Percentiles rank a stretch among this genome's conserved stretches.
Conservation (phyloP, 2,888 invertebrate species). For the Drosophila cognata region DNA sequence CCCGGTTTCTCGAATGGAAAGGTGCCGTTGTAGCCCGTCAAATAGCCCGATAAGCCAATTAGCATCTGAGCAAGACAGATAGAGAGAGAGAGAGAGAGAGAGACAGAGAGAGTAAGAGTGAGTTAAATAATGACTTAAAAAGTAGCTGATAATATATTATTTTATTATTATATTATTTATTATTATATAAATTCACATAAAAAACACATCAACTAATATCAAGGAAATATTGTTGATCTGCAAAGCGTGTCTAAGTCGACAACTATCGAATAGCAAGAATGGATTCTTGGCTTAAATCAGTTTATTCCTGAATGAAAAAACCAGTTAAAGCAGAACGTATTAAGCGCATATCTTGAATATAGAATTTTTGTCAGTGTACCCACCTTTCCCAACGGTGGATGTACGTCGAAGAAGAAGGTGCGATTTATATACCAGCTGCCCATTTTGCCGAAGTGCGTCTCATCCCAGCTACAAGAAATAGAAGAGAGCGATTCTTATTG, state of each 20-base stretch:
- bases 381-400: conserved; percentile 98
- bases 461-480: conserved; percentile 93
- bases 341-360: not conserved
- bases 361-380: conserved; percentile 1
- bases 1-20: conserved; percentile 98
- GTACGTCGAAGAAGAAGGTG: conserved; percentile 99
- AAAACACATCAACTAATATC: not conserved
- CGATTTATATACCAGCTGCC: conserved; percentile 97
- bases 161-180: too few species aligned
- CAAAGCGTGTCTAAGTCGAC: not conserved
- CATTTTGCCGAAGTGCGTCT: conserved; percentile 99
- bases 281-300: not conserved
- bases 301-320: not conserved
- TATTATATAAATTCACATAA: not conserved
- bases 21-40: conserved; percentile 97
- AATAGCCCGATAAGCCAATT: conserved; percentile 95
- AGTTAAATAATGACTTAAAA: not conserved
- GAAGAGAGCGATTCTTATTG: not conserved
- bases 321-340: too few species aligned
- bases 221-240: not conserved
- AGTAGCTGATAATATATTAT: not conserved
- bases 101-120: not conserved
- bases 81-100: conserved; percentile 50
- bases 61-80: conserved; percentile 92
- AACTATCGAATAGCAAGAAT: not conserved